Evolutionary conservation across 2,113 vertebrate species (phyloP), one percentile per base, ranked within the genome.

Genomic region (Pimephales promelas): DNA sequence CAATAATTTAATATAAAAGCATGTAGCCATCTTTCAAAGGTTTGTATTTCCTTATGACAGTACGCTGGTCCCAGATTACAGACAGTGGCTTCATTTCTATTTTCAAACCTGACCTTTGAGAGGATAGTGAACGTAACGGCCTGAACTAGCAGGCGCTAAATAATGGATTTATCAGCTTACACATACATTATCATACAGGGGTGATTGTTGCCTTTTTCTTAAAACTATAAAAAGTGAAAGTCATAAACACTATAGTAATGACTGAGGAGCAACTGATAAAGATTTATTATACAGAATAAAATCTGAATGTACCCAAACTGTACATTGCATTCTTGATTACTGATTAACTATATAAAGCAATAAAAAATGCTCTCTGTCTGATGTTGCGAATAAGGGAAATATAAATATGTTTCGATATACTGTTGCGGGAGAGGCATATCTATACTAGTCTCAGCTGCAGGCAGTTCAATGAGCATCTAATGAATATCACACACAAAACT

Each of bases 1-100:
- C 52, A 83, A 87, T 86, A 89, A 88, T 89, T 85, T 75, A 90
- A 57, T 47, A 49, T 83, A 84, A 87, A 85, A 85, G 81, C 81
- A 71, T 85, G 80, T 86, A 83, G 80, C 34, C 62, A 66, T 79
- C 72, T 78, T 83, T 72, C 76, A 75, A 71, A 68, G 83, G 14
- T 68, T 45, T 81, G 84, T 74, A 36, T 61, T 83, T 79, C 43
- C 34, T 40, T 34, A 57, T 49, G 64, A 43, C 79, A 43, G 36
- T 74, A 82, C 20, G 45, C 54, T 56, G 16, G 13, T 11, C 49
- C 76, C 9, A 5, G 40, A 82, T 57, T 76, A 54, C n/a, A 74
- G 81, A 80, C 52, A 61, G 36, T 47, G 52, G 40, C 45, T 76
- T 73, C 20, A 52, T 49, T 71, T 59, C 73, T 81, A 57, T 87